Conservation (phyloP, 92 coral and sea anemone species). For the Phenganax stokvisi region DNA sequence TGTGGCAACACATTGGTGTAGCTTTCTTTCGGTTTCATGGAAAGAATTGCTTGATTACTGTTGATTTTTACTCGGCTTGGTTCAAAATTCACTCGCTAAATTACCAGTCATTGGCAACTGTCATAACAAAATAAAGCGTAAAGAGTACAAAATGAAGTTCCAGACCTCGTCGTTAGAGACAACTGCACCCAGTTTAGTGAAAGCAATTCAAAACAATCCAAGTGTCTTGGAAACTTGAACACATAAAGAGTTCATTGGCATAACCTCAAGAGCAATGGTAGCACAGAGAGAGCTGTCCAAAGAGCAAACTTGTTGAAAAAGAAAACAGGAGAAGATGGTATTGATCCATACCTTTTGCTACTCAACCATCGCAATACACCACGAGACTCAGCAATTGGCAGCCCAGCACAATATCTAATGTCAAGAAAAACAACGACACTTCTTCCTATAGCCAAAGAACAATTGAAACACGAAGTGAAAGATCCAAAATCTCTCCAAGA, state of each 20-base stretch:
- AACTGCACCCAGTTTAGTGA: no score
- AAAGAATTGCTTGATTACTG: background rate
- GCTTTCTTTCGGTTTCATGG: conserved; percentile 1
- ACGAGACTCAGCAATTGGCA: background rate
- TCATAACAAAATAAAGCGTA: no score
- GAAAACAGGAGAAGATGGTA: conserved; percentile 1
- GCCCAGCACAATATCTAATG: background rate
- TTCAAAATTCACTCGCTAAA: no score
- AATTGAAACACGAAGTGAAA: conserved; percentile 7
- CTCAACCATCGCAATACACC: conserved; percentile 30
- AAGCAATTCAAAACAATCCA: no score
- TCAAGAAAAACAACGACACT: no score
- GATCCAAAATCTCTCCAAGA: background rate
- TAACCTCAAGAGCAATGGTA: conserved; percentile 6
- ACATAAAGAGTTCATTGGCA: no score
- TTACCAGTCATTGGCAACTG: no score
- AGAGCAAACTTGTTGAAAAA: conserved; percentile 11
- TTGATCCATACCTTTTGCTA: no score
- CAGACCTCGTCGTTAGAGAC: no score
- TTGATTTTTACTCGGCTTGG: background rate
- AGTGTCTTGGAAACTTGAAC: no score
- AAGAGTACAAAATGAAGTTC: no score
- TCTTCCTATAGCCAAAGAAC: background rate
- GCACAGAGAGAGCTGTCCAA: conserved; percentile 38
- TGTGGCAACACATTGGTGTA: conserved; percentile 1